These are phyloP conservation scores for Pyrocoelia pectoralis DNA, from an alignment of 2,888 invertebrate genomes.

Conservation along the genomic window DNA sequence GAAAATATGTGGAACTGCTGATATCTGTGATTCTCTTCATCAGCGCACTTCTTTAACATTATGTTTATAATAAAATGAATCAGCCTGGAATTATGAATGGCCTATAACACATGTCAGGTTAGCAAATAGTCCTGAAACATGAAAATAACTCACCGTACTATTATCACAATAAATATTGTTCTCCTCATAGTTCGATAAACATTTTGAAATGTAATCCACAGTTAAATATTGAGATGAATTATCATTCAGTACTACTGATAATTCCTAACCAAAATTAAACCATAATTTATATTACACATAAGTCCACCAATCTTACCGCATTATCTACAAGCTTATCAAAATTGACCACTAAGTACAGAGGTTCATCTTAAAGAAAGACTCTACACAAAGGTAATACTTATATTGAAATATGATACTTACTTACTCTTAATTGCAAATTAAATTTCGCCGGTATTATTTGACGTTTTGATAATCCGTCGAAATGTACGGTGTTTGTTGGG, in stretches of 20 bases:
- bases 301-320: background rate
- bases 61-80: constrained; percentile 84
- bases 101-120: constrained; percentile 55
- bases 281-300: background rate
- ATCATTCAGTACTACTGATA: background rate
- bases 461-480: background rate
- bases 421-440: background rate
- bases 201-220: constrained; percentile 1
- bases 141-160: background rate
- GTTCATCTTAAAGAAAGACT: background rate
- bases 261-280: background rate
- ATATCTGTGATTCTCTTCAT: constrained; percentile 80
- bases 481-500: background rate
- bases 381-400: background rate
- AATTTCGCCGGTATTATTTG: background rate
- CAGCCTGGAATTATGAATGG: constrained; percentile 71
- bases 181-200: background rate
- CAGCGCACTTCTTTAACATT: constrained; percentile 86
- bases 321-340: background rate
- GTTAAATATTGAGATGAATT: background rate
- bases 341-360: background rate
- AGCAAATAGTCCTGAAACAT: background rate
- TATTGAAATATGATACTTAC: background rate
- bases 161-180: background rate
- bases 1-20: constrained; percentile 91